Evolutionary conservation across 2,888 invertebrate species (phyloP), one percentile per base, ranked within the genome.

Genomic region (Dicycla oo): DNA sequence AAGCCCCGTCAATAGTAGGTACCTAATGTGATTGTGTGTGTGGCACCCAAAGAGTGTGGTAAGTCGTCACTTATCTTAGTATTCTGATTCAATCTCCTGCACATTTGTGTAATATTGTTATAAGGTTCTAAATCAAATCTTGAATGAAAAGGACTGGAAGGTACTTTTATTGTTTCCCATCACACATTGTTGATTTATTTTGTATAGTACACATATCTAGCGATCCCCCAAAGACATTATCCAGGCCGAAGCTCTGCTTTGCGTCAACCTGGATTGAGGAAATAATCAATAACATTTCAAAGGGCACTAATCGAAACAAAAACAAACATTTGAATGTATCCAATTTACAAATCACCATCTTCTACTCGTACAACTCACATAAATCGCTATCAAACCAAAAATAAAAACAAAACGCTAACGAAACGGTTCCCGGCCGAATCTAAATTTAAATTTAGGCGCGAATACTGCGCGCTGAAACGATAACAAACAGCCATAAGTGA

Each of bases 371-470:
- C 67, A 56, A 60, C 56, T 65, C 73, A 38, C 62, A 65, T 80
- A 72, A 76, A 82, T 73, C 66, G 51, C 60, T 54, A 76, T 70
- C 72, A 76, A 81, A 83, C 75, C 68, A 62, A 80, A 78, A 84
- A 84, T 70, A 86, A 83, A 82, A 87, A 89, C 86, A 83, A 78
- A 82, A 75, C 80, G 23, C 85, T 91, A 90, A 88, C 89, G 91
- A 91, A 91, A 91, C 86, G 65, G 80, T 66, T 84, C 79, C 78
- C 72, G 66, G 81, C 82, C 85, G 81, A 88, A 89, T 91, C 92
- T 90, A 90, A 88, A 88, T 92, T 93, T 91, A 93, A 93, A 91
- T 89, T 91, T 89, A 87, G 90, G 92, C 92, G 93, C 90, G 88
- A 91, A 90, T 84, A 77, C 85, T 85, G 87, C 84, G 86, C 88